Base-by-base conservation (phyloP, 1,140 invertebrate species). In the Diuraphis noxia region DNA sequence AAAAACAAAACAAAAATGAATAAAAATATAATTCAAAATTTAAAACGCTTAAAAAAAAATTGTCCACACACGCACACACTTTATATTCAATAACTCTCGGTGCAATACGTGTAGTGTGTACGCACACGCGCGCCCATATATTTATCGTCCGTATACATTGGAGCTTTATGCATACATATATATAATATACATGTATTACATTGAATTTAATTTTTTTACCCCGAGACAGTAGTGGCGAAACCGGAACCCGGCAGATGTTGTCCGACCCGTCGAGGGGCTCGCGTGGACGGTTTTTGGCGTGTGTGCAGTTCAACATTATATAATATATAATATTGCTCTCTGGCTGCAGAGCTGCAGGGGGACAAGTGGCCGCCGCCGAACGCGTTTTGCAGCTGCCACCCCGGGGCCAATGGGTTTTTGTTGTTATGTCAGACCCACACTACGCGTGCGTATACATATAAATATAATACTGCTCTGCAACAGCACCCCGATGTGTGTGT, bases 21-120 rank as follows among this genome's bases (percentile, higher is more conserved):
- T 94, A 94, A 94, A 94, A 93, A 92, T 92, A 93, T 94, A 94
- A 93, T 94, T 94, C 94, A 93, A 93, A 88, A 92, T 92, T 77
- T 30, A 79, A 91, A 91, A 81, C 36, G 56, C 13, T 77, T 91
- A 8, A 41, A 41, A 38, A 84, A 41, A 84, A 41, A 84, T 79
- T 79, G 5, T 19, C 3, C 19, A 23, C 46, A 49, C 46, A 49
- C 46, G 46, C 81, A 17, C 10, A 84, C 38, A 84, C 30, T 21
- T 84, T 38, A 40, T 40, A 17, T 34, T 82, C 21, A 49, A 86
- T 86, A 36, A 41, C 21, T 52, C 87, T 21, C 21, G 23, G 49
- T 30, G 63, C 36, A 41, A 41, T 38, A 41, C n/a, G 56, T 1
- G 56, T 17, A n/a, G n/a, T 49, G 49, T 49, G 30, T 17, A 30